Evolutionary conservation across 1,140 invertebrate genomes (phyloP), one percentile per base, ranked within the genome.

Genomic region (Anastrepha ludens): DNA sequence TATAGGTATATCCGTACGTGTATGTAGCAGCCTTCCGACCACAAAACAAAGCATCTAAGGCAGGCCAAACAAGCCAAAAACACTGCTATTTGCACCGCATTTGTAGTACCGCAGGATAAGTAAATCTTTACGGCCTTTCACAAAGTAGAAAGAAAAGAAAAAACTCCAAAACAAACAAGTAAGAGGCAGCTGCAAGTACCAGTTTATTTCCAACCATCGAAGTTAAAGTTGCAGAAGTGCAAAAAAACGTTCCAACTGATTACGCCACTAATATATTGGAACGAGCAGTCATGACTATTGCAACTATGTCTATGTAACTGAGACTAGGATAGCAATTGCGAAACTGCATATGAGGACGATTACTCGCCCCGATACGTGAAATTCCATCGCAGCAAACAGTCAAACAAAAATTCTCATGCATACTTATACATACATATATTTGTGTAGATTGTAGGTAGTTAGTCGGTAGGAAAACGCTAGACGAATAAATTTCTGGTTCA

Each of bases 191-290:
- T 81, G 74, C 74, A 55, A 81, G 20, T 74, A n/a, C 47, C 47
- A 55, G 74, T 3, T 17, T 44, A 9, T 15, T 41, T 58, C 13
- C 9, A 5, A 74, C 9, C 0, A 7, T n/a, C n/a, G n/a, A 20
- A 58, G 17, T 81, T 55, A n/a, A 81, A 44, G 74, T 81, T 81
- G 74, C 74, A n/a, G 74, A 81, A 81, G 74, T 81, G 74, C 74
- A 81, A 81, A 55, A 81, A 81, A 58, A 58, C 55, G 74, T 81
- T 81, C 74, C 74, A 81, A 81, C 44, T 81, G 74, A 81, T 81
- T 81, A 81, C 74, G 74, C 74, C 74, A 81, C 74, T 81, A 81
- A 81, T 81, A 81, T 81, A 81, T 74, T 58, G 74, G 74, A 20
- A 47, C 8, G 74, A 55, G n/a, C 7, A n/a, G 44, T 11, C 74